Evolutionary conservation across 2,113 vertebrate species (phyloP), one percentile per base, ranked within the genome.

Genomic region (Danio rerio): DNA sequence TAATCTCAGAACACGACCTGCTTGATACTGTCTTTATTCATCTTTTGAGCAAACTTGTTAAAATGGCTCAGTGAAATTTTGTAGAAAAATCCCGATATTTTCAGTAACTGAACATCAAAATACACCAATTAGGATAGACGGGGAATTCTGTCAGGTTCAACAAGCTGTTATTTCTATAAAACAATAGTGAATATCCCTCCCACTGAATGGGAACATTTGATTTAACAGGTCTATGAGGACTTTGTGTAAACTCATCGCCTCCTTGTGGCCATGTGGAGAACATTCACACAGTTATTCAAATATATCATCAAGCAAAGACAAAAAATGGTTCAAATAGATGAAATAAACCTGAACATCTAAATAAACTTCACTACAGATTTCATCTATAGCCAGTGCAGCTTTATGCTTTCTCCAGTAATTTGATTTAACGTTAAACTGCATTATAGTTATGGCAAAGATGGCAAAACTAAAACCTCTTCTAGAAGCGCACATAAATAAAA

Each of bases 201-300:
- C 18, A 47, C 5, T 20, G 13, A 58, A 16, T 45, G 72, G 21
- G 5, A 71, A 52, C 18, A 13, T 71, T 21, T 21, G 11, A 72
- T 40, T 16, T 1, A 20, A 53, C 7, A 53, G 20, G 69, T 42
- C 43, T 49, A 1, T 47, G 42, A 68, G 9, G 16, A 45, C 42
- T 47, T 66, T 66, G 68, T 62, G 45, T 75, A 69, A 18, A 75
- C 13, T 50, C 21, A 56, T 4, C n/a, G 65, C 74, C 74, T 52
- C 65, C 74, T 21, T 43, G 65, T 71, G 74, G 65, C 13, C 21
- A 16, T n/a, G n/a, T 47, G 45, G 4, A 31, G 15, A 68, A 18
- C 43, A 58, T 47, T 52, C 58, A 43, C 45, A 78, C 56, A 71
- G 9, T 20, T n/a, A 73, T 3, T 12, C 9, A 61, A 21, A n/a